Conservation (phyloP, 2,888 invertebrate species). For the Elysia crispata region DNA sequence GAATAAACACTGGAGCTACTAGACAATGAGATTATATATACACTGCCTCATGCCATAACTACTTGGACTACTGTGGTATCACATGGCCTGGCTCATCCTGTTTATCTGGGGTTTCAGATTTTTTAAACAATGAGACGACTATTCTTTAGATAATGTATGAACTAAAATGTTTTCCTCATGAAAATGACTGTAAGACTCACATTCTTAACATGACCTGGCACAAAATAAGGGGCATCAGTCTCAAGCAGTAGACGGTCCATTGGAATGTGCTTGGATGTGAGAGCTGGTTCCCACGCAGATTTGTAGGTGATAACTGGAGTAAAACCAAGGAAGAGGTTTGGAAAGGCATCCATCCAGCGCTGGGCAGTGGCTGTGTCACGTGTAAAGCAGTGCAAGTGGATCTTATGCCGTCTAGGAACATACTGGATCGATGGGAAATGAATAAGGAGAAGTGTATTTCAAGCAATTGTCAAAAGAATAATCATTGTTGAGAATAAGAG, state of each 20-base stretch:
- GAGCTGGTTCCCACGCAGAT: slow-evolving; percentile 65
- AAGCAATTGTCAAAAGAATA: too few relatives aligned
- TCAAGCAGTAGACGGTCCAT: slow-evolving; percentile 78
- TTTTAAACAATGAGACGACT: too few relatives aligned
- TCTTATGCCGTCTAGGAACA: slow-evolving; percentile 74
- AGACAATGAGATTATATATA: too few relatives aligned
- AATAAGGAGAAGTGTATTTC: not conserved
- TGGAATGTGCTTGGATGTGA: slow-evolving; percentile 76
- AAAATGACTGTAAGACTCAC: too few relatives aligned
- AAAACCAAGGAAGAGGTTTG: slow-evolving; percentile 77
- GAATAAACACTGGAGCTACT: too few relatives aligned
- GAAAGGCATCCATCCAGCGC: slow-evolving; percentile 77
- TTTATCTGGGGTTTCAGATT: too few relatives aligned
- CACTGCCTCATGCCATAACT: too few relatives aligned
- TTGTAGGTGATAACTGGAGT: slow-evolving; percentile 77
- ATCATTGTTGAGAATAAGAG: not conserved
- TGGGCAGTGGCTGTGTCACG: slow-evolving; percentile 73
- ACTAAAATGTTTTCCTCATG: too few relatives aligned
- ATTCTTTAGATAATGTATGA: too few relatives aligned
- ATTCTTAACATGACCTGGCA: slow-evolving; percentile 68
- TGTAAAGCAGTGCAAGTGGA: slow-evolving; percentile 79
- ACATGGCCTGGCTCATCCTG: too few relatives aligned
- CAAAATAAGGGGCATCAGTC: slow-evolving; percentile 80
- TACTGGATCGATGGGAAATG: slow-evolving; percentile 51
- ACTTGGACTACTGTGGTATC: too few relatives aligned